These are phyloP conservation scores for Pherbina coryleti DNA, from an alignment of 2,888 invertebrate species.

Conservation along the genomic window DNA sequence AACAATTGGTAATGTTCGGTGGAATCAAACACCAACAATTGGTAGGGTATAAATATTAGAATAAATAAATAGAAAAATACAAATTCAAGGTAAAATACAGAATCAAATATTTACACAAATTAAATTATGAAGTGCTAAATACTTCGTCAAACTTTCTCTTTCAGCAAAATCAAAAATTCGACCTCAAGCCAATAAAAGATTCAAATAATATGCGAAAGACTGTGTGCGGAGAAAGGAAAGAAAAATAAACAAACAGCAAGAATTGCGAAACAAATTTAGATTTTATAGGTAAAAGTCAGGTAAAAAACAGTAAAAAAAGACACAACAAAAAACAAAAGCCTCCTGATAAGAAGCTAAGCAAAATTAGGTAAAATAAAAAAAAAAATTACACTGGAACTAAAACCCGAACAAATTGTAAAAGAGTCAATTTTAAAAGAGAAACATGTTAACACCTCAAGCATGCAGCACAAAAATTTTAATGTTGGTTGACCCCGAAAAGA, in stretches of 20 bases:
- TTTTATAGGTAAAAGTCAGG: not conserved
- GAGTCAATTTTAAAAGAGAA: too few species aligned
- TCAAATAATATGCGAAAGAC: conserved; percentile 32
- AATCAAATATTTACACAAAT: not conserved
- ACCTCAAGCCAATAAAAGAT: not conserved
- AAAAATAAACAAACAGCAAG: not conserved
- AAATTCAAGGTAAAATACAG: not conserved
- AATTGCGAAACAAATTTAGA: not conserved
- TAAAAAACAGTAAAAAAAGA: not conserved
- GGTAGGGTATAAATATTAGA: not conserved
- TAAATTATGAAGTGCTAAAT: not conserved
- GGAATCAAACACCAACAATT: not conserved
- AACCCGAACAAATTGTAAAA: too few species aligned
- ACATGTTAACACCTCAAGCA: too few species aligned
- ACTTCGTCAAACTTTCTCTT: conserved; percentile 36
- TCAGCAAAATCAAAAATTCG: conserved; percentile 34
- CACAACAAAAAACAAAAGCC: not conserved
- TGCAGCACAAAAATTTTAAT: too few species aligned
- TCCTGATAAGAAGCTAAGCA: too few species aligned
- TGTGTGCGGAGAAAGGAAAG: not conserved
- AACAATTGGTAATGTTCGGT: too few species aligned
- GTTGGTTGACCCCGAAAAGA: too few species aligned
- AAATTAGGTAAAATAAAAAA: too few species aligned
- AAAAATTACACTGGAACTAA: too few species aligned
- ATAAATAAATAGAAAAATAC: not conserved